Base-by-base conservation (phyloP, 2,888 invertebrate species). In the Agrenia bidenticulata region DNA sequence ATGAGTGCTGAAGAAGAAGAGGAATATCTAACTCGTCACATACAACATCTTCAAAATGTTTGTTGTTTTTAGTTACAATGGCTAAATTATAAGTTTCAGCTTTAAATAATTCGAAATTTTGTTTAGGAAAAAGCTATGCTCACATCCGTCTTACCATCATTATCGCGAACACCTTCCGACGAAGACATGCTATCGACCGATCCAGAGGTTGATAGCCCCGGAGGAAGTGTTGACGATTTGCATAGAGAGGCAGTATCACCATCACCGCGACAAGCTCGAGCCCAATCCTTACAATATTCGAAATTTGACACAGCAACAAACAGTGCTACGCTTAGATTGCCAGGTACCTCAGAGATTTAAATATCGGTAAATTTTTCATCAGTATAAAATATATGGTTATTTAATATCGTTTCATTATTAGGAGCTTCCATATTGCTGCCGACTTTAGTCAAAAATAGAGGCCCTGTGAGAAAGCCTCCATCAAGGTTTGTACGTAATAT, bases 111-210 rank as follows among this genome's bases (percentile, higher is more conserved):
- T 19, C 21, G 23, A 21, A 45, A 45, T 45, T 45, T 5, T 51
- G 21, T 60, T 50, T 89, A 89, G 80, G 90, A 91, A 79, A 91
- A 90, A 80, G 89, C 88, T 69, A 84, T 89, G 66, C 82, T 92
- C 72, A 90, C 92, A 27, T 88, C 88, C 59, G 87, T 89, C 67
- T 82, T 92, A 77, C 91, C 91, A 39, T 88, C 89, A 70, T 84
- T 92, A 67, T 89, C 90, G 69, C 87, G 91, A 76, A 88, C 91
- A 49, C 89, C 89, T 55, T 92, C 92, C 0, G 93, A 94, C 80
- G 94, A 94, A 80, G 94, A 94, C 81, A 83, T 93, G 79, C 82
- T 93, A 56, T 78, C 87, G 79, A 90, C 90, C 24, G 78, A 78
- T 61, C 76, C 76, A 15, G 90, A 90, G 80, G 85, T 89, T 77